Base-by-base conservation (phyloP, 2,113 vertebrate species). In the Brachionichthys hirsutus region DNA sequence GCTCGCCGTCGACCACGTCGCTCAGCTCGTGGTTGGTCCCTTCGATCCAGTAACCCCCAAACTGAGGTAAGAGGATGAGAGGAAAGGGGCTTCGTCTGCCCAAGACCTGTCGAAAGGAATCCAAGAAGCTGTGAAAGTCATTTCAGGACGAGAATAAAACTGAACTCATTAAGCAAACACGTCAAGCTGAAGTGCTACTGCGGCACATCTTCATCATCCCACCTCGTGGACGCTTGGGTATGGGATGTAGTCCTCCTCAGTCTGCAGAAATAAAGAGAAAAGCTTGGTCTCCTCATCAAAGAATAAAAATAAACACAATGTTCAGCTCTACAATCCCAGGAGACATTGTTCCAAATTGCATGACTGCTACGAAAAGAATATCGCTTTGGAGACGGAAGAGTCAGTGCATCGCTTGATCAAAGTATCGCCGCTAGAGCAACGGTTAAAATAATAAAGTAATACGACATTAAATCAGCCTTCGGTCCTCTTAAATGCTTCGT, bases 211-310 rank as follows among this genome's bases (percentile, higher is more conserved):
- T 54, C 20, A 16, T 13, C 24, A 15, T 16, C 36, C 67, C 91
- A 99, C 97, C 96, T 98, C 97, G 0, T 98, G 97, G 76, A 98
- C 96, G 16, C 97, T 98, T 55, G 97, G 96, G 65, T 99, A 99
- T 1, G 97, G 97, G 83, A 99, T 99, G 73, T 99, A 99, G 78
- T 99, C 97, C 75, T 99, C 97, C 73, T 99, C 97, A 0, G 96
- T 98, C 97, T 99, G 89, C 7, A 34, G 58, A 82, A 50, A 77
- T 12, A 62, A 54, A 71, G 13, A 89, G 52, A 51, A 30, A 46
- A 44, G 30, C 48, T 60, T 73, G 47, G 17, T 67, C 66, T 60
- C 3, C 30, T 58, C 51, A 57, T 75, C 35, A 55, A 80, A 81
- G 41, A 59, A 62, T 44, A 54, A 64, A 76, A 80, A 71, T 56